A percentile compares a stretch with the other conserved stretches of the same genome.
These are phyloP conservation scores for Zaprionus gabonicus DNA, from an alignment of 1,140 invertebrate species.

Conservation along the genomic window DNA sequence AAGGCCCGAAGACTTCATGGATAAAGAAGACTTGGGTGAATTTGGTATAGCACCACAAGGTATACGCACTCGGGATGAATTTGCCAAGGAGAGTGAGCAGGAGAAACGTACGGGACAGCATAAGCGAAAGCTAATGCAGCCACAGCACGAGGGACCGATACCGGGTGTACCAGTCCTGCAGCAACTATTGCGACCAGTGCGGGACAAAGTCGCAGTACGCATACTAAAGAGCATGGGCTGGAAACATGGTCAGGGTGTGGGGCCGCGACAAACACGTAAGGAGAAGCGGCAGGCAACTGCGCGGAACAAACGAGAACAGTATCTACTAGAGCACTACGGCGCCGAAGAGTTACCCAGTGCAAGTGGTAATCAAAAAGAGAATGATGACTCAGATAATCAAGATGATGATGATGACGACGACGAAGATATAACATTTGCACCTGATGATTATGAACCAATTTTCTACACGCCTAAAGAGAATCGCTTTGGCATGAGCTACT, in stretches of 20 bases:
- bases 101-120: slow-evolving; percentile 80
- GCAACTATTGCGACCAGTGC: slow-evolving; percentile 90
- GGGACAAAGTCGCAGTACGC: slow-evolving; percentile 94
- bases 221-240: slow-evolving; percentile 95
- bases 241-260: slow-evolving; percentile 96
- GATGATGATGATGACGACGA: slow-evolving; percentile 85
- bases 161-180: slow-evolving; percentile 92
- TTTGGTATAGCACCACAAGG: slow-evolving; percentile 97
- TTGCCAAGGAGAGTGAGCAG: slow-evolving; percentile 85
- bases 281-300: slow-evolving; percentile 83
- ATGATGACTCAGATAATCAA: slow-evolving; percentile 43
- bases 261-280: slow-evolving; percentile 88
- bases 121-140: slow-evolving; percentile 84
- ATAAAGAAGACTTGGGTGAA: slow-evolving; percentile 97
- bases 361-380: neutral
- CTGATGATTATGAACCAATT: slow-evolving; percentile 91
- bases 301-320: slow-evolving; percentile 72
- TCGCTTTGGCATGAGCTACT: slow-evolving; percentile 95
- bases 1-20: slow-evolving; percentile 98
- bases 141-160: slow-evolving; percentile 88
- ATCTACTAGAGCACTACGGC: slow-evolving; percentile 75
- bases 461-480: slow-evolving; percentile 91
- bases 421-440: slow-evolving; percentile 91
- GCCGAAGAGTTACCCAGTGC: slow-evolving; percentile 50
- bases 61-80: slow-evolving; percentile 91